Base-by-base conservation (phyloP, 2,113 vertebrate species). In the Ellobius talpinus region DNA sequence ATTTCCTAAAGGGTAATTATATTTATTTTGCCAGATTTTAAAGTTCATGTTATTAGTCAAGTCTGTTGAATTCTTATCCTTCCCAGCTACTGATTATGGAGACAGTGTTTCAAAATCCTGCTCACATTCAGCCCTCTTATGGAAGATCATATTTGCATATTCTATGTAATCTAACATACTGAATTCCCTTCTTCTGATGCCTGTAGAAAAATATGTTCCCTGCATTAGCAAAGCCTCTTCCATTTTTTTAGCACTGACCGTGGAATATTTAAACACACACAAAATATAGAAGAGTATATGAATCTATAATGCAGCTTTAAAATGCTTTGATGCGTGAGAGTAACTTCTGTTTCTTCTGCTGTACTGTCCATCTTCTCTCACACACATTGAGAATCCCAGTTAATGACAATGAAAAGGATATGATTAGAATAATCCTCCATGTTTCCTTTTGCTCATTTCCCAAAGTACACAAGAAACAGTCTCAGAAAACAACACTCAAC, bases 41-140 rank as follows among this genome's bases (percentile, higher is more conserved):
- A 61, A 45, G 52, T 78, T 92, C 36, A n/a, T 24, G 7, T 79
- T 47, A 68, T 78, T 97, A 63, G 19, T 76, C 95, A 39, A 68
- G 33, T 92, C 89, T 76, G 31, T 65, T 90, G 52, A 74, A 65
- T 93, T 81, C 24, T 90, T 97, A 47, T 16, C 81, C n/a, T 79
- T 91, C 74, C 55, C 87, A 42, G 68, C 55, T 84, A 88, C 24
- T 87, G 50, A 90, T 36, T 5, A 11, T 26, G 47, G 89, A 84
- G 26, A 92, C 81, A 42, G 33, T 93, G 68, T 68, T 24, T 68
- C 84, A 77, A 66, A 45, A 85, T 50, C 21, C 29, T 50, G 7
- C 50, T 74, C 52, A 7, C 66, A 14, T 82, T 47, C n/a, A 65
- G 5, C 13, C 16, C 89, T 79, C 8, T 76, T 68, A 26, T 52